These are phyloP conservation scores for Campylomormyrus numenius DNA, from an alignment of 2,113 vertebrate genomes.

Conservation along the genomic window DNA sequence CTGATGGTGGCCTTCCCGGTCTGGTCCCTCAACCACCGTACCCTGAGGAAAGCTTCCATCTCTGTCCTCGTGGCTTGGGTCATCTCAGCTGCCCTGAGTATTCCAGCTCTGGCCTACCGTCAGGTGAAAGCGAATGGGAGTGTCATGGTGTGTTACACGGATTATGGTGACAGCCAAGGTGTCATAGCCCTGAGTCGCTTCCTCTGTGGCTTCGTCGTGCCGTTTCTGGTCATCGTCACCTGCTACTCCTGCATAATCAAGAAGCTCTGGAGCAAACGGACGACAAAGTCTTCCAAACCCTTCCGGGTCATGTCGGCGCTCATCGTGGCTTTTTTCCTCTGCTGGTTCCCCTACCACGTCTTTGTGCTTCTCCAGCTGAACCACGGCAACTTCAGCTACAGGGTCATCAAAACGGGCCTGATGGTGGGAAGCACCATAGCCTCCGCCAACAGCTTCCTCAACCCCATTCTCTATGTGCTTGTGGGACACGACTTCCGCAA, in stretches of 20 bases:
- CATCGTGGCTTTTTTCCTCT: constrained; percentile 76
- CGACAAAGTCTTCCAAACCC: constrained; percentile 72
- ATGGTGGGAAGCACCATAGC: constrained; percentile 57
- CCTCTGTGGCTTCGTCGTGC: constrained; percentile 68
- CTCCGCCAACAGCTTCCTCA: constrained; percentile 76
- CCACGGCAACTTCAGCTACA: constrained; percentile 24
- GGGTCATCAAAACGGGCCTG: constrained; percentile 37
- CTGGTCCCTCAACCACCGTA: constrained; percentile 79
- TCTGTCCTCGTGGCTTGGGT: constrained; percentile 60
- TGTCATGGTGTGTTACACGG: constrained; percentile 59
- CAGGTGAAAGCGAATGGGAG: constrained; percentile 37
- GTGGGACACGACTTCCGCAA: constrained; percentile 79
- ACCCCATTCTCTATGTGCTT: constrained; percentile 81
- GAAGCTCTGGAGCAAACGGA: constrained; percentile 63
- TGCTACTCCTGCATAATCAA: constrained; percentile 63
- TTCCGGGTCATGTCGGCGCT: constrained; percentile 75
- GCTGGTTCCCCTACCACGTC: constrained; percentile 78
- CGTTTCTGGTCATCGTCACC: constrained; percentile 63
- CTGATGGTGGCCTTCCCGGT: constrained; percentile 67
- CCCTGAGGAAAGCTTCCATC: constrained; percentile 40
- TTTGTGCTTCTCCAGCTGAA: constrained; percentile 68
- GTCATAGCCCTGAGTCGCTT: constrained; percentile 56
- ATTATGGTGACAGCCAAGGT: constrained; percentile 48
- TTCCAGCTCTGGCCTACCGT: constrained; percentile 67
- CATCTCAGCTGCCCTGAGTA: constrained; percentile 63